Conservation (phyloP, 2,113 vertebrate species). For the Cavia aperea region DNA sequence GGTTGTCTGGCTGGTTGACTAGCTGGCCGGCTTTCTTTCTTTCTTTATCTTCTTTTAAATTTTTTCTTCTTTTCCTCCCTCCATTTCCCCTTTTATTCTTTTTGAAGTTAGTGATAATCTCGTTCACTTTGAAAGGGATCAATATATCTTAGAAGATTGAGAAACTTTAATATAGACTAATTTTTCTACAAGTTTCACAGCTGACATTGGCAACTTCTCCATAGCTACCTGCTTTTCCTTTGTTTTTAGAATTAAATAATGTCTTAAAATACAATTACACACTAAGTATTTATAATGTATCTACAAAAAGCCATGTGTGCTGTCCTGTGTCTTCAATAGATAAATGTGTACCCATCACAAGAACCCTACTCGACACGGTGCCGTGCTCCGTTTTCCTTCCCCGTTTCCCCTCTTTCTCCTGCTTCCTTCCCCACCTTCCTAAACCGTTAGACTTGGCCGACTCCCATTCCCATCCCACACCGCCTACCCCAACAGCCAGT, state of each 20-base stretch:
- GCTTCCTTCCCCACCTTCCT: background rate
- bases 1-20: background rate
- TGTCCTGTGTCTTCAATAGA: background rate
- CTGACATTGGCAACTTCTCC: background rate
- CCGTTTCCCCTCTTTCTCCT: background rate
- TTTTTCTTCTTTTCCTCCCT: background rate
- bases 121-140: background rate
- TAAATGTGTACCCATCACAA: background rate
- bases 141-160: background rate
- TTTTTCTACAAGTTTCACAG: background rate
- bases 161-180: background rate
- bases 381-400: background rate
- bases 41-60: background rate
- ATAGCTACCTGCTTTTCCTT: background rate
- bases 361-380: background rate
- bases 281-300: background rate
- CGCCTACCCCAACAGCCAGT: background rate
- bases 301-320: background rate
- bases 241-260: conserved; percentile 7
- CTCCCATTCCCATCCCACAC: background rate
- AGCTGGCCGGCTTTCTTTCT: background rate
- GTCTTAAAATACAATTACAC: background rate
- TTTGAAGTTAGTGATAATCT: background rate
- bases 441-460: background rate
- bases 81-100: background rate